Conservation (phyloP, 2,797 vertebrate species). For the Fringilla coelebs region DNA sequence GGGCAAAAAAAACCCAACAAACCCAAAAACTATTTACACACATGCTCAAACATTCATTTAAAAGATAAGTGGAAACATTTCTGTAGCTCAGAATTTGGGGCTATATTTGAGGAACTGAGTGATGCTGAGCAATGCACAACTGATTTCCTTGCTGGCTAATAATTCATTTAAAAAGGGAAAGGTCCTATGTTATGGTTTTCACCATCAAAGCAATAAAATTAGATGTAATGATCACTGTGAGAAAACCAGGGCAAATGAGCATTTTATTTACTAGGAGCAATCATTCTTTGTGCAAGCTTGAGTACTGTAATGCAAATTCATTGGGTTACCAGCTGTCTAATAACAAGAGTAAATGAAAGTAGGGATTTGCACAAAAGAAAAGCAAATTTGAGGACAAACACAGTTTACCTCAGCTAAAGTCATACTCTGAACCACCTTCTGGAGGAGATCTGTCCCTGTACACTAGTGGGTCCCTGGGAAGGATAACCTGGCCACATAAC, state of each 20-base stretch:
- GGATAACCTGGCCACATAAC: background rate
- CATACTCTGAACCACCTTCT: background rate
- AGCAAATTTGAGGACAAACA: background rate
- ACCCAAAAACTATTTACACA: background rate
- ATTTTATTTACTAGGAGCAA: background rate
- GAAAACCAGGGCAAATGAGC: background rate
- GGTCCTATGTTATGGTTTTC: background rate
- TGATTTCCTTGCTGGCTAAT: background rate
- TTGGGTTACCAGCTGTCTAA: background rate
- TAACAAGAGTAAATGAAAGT: background rate
- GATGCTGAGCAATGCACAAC: background rate
- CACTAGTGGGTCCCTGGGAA: background rate
- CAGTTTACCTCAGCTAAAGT: background rate
- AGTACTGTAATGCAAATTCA: background rate
- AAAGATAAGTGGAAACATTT: background rate
- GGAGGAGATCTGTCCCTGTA: background rate
- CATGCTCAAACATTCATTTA: background rate
- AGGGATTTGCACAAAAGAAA: background rate
- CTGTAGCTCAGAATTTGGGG: background rate
- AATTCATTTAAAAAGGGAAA: background rate
- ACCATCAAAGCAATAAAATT: background rate
- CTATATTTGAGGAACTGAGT: background rate
- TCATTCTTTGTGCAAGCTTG: background rate
- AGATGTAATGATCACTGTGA: background rate
- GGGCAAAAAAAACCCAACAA: background rate